Conservation (phyloP, 2,888 invertebrate species). For the Drosophila siamana region DNA sequence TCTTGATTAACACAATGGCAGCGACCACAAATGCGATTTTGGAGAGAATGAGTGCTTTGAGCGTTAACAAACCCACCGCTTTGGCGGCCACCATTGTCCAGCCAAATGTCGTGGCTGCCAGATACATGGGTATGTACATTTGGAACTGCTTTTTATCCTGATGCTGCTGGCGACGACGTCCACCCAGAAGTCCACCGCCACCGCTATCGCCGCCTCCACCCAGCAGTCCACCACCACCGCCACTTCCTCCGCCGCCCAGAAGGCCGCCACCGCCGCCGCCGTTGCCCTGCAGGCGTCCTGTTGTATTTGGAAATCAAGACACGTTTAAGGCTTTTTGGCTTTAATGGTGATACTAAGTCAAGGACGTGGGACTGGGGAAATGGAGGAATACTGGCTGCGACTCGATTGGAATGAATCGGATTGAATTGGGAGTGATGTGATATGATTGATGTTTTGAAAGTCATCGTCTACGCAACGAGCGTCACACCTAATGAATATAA, state of each 20-base stretch:
- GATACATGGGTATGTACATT: constrained; percentile 88
- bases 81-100: constrained; percentile 88
- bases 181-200: constrained; percentile 62
- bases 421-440: constrained; percentile 32
- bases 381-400: constrained; percentile 26
- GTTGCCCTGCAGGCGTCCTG: constrained; percentile 70
- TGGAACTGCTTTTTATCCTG: constrained; percentile 88
- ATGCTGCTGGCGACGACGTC: constrained; percentile 70
- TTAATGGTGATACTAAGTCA: constrained; percentile 46
- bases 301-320: constrained; percentile 57
- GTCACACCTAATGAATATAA: constrained; percentile 62
- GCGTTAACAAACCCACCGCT: constrained; percentile 88
- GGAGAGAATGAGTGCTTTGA: constrained; percentile 90
- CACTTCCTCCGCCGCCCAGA: constrained; percentile 47
- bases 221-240: constrained; percentile 43
- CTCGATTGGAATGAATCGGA: constrained; percentile 28
- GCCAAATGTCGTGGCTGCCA: constrained; percentile 90
- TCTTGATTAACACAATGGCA: constrained; percentile 87
- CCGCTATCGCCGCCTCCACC: constrained; percentile 57
- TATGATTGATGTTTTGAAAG: constrained; percentile 67
- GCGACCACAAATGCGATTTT: constrained; percentile 90
- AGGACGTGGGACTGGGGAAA: constrained; percentile 24
- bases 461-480: constrained; percentile 44
- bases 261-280: constrained; percentile 58
- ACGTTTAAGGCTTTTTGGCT: constrained; percentile 64